A percentile compares a stretch with the other conserved stretches of the same genome.
Evolutionary conservation across 2,888 invertebrate genomes (phyloP).

Genomic region (Troides oblongomaculatus): DNA sequence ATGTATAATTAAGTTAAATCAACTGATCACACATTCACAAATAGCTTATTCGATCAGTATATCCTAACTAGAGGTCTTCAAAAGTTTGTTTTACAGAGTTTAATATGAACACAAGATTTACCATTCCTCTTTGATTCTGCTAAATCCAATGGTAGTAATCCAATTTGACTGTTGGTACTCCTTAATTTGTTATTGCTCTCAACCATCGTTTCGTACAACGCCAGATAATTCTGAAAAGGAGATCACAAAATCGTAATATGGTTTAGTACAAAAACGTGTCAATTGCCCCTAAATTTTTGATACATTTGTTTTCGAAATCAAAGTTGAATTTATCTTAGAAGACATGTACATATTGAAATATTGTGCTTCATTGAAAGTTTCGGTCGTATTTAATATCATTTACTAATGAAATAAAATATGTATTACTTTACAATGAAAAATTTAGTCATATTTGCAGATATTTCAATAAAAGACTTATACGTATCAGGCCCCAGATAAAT

Average conservation of each 20-base stretch:
- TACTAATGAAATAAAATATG: neutral
- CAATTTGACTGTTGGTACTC: constrained; percentile 48
- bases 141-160: constrained; percentile 68
- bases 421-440: too few species aligned
- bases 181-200: constrained; percentile 42
- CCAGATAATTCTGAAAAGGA: neutral
- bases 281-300: too few species aligned
- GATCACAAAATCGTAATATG: neutral
- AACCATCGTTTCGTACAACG: constrained; percentile 44
- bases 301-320: too few species aligned
- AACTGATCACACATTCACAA: too few species aligned
- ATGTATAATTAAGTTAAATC: neutral
- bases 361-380: neutral
- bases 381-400: neutral
- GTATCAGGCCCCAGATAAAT: too few species aligned
- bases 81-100: neutral
- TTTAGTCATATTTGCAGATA: too few species aligned
- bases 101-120: constrained; percentile 34
- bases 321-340: too few species aligned
- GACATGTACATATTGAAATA: neutral
- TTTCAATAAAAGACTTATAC: too few species aligned
- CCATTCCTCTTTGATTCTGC: constrained; percentile 61
- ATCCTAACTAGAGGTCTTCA: too few species aligned
- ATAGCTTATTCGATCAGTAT: too few species aligned
- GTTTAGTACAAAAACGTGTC: neutral